A percentile compares a stretch with the other conserved stretches of the same genome.
Evolutionary conservation across 1,140 invertebrate genomes (phyloP).

Genomic region (Tetramorium alpestre): DNA sequence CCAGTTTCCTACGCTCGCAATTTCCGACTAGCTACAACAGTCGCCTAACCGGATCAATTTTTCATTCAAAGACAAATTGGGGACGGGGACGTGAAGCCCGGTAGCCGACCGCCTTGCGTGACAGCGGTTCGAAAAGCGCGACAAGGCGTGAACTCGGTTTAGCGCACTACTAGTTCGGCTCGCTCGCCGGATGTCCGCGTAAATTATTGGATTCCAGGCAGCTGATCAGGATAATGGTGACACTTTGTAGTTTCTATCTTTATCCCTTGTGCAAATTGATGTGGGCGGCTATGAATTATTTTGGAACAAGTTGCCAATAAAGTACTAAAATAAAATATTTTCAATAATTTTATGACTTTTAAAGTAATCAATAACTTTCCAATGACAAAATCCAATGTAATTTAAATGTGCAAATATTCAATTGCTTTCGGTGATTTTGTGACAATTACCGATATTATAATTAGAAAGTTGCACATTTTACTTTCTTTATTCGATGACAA

Average conservation of each 20-base stretch:
- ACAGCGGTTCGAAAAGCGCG: slow-evolving; percentile 55
- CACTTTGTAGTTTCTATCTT: neutral
- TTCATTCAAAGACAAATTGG: slow-evolving; percentile 73
- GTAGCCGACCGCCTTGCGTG: slow-evolving; percentile 51
- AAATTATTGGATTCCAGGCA: slow-evolving; percentile 20
- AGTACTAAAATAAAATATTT: neutral
- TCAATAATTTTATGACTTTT: neutral
- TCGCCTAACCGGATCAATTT: slow-evolving; percentile 72
- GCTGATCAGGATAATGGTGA: slow-evolving; percentile 25
- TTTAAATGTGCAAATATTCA: neutral
- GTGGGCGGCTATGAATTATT: neutral
- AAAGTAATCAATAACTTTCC: neutral
- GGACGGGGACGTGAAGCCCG: slow-evolving; percentile 36
- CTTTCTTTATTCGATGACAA: neutral
- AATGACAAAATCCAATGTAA: neutral
- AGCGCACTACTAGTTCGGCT: slow-evolving; percentile 15
- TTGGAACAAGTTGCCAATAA: neutral
- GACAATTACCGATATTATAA: neutral
- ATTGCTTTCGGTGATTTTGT: neutral
- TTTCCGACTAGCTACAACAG: slow-evolving; percentile 60
- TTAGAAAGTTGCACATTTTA: neutral
- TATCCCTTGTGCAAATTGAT: neutral
- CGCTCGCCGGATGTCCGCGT: slow-evolving; percentile 3
- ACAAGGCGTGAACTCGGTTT: slow-evolving; percentile 46
- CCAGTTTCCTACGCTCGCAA: slow-evolving; percentile 40